phyloP scores from a whole-genome alignment of 2,797 vertebrate species.

The Cryptoprocta ferox region DNA sequence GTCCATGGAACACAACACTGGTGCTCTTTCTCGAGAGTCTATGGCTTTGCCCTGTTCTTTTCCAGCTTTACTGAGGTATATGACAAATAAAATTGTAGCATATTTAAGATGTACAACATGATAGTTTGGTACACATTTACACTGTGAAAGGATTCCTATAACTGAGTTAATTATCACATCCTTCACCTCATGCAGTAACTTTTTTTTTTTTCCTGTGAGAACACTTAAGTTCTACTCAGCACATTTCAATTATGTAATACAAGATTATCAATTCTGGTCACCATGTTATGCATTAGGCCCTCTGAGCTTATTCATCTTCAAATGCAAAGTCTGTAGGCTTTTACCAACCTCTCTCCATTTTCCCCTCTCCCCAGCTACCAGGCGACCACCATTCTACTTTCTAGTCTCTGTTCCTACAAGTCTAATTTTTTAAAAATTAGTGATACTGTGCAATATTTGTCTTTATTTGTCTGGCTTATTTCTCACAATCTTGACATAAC shows the following conservation, averaged over 20 bases:
- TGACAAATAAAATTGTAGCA: neutral
- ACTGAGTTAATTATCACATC: neutral
- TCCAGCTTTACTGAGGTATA: neutral
- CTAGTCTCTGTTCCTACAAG: neutral
- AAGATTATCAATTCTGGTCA: neutral
- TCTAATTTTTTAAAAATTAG: neutral
- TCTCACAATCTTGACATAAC: neutral
- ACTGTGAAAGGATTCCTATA: neutral
- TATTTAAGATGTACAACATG: neutral
- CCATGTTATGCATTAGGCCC: neutral
- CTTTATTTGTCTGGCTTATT: neutral
- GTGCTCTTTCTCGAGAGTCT: neutral
- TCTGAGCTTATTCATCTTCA: neutral
- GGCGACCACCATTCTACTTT: neutral
- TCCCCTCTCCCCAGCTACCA: neutral
- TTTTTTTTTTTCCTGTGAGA: neutral
- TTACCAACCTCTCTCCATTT: neutral
- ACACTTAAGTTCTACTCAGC: neutral
- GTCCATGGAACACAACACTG: neutral
- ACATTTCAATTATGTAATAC: neutral
- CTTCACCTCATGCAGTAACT: neutral
- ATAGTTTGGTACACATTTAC: neutral
- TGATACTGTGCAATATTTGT: neutral
- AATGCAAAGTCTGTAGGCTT: neutral
- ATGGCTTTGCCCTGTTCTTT: neutral